Evolutionary conservation across 2,797 vertebrate genomes (phyloP).

Genomic region (Hypotaenidia okinawae): DNA sequence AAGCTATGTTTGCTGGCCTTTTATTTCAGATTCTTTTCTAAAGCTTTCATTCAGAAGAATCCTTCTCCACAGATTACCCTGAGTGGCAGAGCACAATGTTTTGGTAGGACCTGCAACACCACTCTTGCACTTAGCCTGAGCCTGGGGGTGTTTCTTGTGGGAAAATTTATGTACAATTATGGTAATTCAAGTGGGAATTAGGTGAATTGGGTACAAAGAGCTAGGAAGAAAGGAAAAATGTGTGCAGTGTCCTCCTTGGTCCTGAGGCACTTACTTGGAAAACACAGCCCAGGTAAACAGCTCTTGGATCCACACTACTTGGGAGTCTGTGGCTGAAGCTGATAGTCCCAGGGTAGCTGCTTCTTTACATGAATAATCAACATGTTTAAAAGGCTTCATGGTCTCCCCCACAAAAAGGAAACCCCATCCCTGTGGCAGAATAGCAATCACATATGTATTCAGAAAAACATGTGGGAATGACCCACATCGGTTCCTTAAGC

Average conservation of each 20-base stretch:
- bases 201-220: not conserved
- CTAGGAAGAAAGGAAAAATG: not conserved
- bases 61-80: accelerated
- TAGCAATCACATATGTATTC: not conserved
- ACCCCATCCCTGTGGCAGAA: not conserved
- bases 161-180: not conserved
- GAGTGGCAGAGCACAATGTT: not conserved
- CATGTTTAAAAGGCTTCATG: not conserved
- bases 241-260: not conserved
- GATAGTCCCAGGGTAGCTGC: not conserved
- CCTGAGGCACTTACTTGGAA: not conserved
- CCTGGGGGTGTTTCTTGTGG: not conserved
- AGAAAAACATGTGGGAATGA: not conserved
- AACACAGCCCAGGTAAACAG: not conserved
- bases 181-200: not conserved
- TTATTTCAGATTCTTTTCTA: not conserved
- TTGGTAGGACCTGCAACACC: not conserved
- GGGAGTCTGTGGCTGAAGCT: not conserved
- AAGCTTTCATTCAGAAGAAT: not conserved
- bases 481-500: not conserved
- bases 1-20: not conserved
- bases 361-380: not conserved
- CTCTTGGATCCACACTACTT: accelerated
- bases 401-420: not conserved
- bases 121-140: not conserved